Evolutionary conservation across 2,113 vertebrate genomes (phyloP), one percentile per base, ranked within the genome.

Genomic region (Ceyx margarethae): DNA sequence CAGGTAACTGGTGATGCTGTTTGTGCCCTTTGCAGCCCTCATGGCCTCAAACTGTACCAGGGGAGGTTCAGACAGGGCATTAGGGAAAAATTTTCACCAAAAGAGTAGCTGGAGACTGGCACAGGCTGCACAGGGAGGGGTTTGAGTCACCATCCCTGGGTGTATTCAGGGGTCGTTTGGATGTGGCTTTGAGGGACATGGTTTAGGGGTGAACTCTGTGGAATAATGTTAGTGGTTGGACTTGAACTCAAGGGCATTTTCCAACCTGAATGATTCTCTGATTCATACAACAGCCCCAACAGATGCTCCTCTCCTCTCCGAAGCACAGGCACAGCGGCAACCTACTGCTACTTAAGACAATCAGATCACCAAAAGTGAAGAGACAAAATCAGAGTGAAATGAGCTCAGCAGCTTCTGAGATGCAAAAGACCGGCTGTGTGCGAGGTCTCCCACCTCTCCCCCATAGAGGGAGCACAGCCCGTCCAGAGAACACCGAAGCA

Each of bases 201-300:
- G 37, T 37, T 37, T 37, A 37, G 37, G 37, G 37, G 37, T 37
- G 37, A 37, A 37, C 10, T 37, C 11, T 37, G 37, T 37, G 37
- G 37, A 37, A 10, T 37, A 37, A 37, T 10, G 37, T 37, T 37
- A 37, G 37, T 37, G 37, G 37, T 37, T 37, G 37, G 37, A 37
- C 37, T 37, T 10, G 10, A 37, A 37, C 37, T 11, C 37, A 37
- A 37, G 37, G 37, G 37, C 37, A 10, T 37, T 37, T 37, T 37
- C 37, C 37, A 37, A 37, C 37, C 37, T 37, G 37, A 37, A 37
- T 37, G 37, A 37, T 37, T 37, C 37, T 37, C 37, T 37, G 37
- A 37, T 37, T 37, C 21, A 5, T 6, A 7, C 15, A 10, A 31
- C 10, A 1, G 8, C 28, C 13, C n/a, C 5, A 2, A 37, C 0